Evolutionary conservation across 2,113 vertebrate genomes (phyloP).

Genomic region (Paracanthobrama guichenoti): DNA sequence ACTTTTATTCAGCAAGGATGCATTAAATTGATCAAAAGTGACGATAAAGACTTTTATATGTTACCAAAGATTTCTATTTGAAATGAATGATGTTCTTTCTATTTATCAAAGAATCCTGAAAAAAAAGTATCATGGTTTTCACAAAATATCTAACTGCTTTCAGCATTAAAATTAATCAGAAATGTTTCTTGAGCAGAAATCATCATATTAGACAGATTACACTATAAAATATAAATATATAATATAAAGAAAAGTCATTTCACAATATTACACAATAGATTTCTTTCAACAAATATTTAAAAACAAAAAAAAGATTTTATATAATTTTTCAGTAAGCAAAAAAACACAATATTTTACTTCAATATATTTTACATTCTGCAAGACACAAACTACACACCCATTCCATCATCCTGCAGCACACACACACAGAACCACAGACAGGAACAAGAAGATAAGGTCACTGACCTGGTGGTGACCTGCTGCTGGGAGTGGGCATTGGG

Average conservation of each 20-base stretch:
- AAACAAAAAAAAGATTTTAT: too few species aligned
- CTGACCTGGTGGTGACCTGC: constrained; percentile 81
- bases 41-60: neutral
- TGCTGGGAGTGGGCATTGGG: constrained; percentile 87
- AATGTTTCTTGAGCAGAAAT: neutral
- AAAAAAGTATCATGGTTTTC: neutral
- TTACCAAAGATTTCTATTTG: too few species aligned
- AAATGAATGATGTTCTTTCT: too few species aligned
- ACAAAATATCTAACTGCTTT: neutral
- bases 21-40: neutral
- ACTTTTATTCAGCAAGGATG: neutral
- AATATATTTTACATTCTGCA: neutral
- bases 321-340: neutral
- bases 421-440: neutral
- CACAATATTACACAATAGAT: neutral
- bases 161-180: neutral
- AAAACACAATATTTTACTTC: neutral
- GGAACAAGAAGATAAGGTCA: constrained; percentile 20
- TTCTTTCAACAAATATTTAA: too few species aligned
- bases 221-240: neutral
- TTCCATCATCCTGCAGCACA: constrained; percentile 1
- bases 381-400: neutral
- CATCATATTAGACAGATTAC: neutral
- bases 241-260: neutral
- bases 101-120: too few species aligned